A percentile compares a stretch with the other conserved stretches of the same genome.
Evolutionary conservation across 2,113 vertebrate species (phyloP).

Genomic region (Desmodus rotundus): DNA sequence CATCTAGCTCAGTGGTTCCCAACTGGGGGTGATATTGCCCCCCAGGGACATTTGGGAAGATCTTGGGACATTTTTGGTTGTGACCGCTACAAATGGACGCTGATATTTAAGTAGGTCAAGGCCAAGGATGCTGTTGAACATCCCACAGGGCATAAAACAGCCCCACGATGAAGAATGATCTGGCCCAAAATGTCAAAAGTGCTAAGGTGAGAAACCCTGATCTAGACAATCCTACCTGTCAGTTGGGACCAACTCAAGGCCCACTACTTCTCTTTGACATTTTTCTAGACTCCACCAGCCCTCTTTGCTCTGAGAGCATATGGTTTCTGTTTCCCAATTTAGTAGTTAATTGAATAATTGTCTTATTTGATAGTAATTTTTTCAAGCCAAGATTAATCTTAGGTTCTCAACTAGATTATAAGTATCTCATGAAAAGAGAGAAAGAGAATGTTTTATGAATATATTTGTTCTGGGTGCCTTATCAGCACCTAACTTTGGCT

Average conservation of each 20-base stretch:
- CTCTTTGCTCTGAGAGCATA: background rate
- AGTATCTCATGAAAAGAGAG: background rate
- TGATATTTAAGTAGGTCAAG: background rate
- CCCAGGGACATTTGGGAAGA: background rate
- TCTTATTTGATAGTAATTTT: slow-evolving; percentile 1
- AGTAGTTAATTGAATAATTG: background rate
- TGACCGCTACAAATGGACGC: background rate
- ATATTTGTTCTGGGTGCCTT: background rate
- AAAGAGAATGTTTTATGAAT: background rate
- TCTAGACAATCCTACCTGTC: background rate
- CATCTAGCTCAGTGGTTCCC: background rate
- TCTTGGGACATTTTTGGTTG: background rate
- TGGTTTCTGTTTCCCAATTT: background rate
- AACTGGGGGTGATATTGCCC: background rate
- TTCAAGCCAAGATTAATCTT: slow-evolving; percentile 6
- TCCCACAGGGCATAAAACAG: background rate
- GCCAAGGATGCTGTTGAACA: background rate
- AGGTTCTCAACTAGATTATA: background rate
- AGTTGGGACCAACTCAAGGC: background rate
- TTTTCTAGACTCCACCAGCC: background rate
- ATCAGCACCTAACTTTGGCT: background rate
- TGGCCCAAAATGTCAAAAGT: background rate
- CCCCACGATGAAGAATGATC: background rate
- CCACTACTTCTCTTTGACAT: background rate
- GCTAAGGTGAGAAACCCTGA: background rate